Conservation (phyloP, 2,888 invertebrate species). For the Chrysotoxum bicinctum region DNA sequence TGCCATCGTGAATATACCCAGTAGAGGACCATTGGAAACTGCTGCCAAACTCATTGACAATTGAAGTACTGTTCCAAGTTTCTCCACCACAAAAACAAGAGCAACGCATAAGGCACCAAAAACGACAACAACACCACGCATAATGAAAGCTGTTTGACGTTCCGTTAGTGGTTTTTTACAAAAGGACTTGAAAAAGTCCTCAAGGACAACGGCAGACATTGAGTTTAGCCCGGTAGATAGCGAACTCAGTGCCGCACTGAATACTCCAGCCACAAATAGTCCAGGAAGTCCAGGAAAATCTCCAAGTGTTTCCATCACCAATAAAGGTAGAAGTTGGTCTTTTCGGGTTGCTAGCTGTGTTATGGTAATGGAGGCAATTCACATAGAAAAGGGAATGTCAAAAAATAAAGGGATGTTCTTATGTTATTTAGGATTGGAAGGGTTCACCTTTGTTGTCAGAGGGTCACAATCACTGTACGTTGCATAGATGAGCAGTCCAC, state of each 20-base stretch:
- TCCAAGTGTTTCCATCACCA: conserved; percentile 93
- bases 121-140: conserved; percentile 86
- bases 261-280: conserved; percentile 93
- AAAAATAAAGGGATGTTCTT: conserved; percentile 62
- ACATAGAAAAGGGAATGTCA: conserved; percentile 35
- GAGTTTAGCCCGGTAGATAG: conserved; percentile 90
- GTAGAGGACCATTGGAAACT: conserved; percentile 86
- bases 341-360: conserved; percentile 86
- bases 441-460: conserved; percentile 85
- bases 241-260: conserved; percentile 93
- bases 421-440: conserved; percentile 27
- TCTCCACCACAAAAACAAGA: conserved; percentile 85
- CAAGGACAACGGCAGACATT: conserved; percentile 88
- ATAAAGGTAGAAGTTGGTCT: conserved; percentile 90
- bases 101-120: conserved; percentile 86
- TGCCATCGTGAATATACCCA: conserved; percentile 87
- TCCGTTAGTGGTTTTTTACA: conserved; percentile 83
- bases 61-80: conserved; percentile 87
- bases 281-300: conserved; percentile 92
- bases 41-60: conserved; percentile 85
- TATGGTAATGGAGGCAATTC: conserved; percentile 33
- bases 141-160: conserved; percentile 84
- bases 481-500: conserved; percentile 93
- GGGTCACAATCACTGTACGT: conserved; percentile 93
- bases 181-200: conserved; percentile 87